Base-by-base conservation (phyloP, 1,140 invertebrate species). In the Drosophila nebulosa region DNA sequence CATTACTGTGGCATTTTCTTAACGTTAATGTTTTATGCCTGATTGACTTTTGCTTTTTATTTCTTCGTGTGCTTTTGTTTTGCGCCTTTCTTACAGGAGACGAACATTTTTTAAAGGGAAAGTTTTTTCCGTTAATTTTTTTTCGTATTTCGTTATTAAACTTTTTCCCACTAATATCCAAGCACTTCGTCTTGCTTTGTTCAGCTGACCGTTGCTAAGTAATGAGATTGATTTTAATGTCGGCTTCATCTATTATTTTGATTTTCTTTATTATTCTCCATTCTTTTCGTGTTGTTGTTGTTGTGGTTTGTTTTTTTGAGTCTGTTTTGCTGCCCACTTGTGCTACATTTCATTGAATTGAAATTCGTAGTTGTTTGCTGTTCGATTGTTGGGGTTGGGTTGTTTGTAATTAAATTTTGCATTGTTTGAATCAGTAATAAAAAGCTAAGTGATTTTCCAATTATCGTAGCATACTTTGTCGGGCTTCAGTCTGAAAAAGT, bases 41-140 rank as follows among this genome's bases (percentile, higher is more conserved):
- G 80, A 85, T 85, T 85, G 80, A 85, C 59, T 85, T 85, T 77
- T 78, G 74, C 81, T 86, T 85, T 86, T 77, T 78, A 76, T 79
- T 79, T 74, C 62, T 70, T 69, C 46, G 18, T 36, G 35, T 35
- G 67, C 72, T 64, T 81, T 88, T 88, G 78, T 86, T 78, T 78
- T 78, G 59, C 61, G 74, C 64, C 51, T 58, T 46, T 50, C 16
- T 64, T 66, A 50, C 62, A 65, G 77, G 63, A 85, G 73, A 85
- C 16, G 16, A 18, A 46, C 39, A 46, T 46, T 46, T 80, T 74
- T 80, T 64, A 57, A 68, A 64, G 73, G 59, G 78, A 66, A 52
- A 16, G 65, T 62, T 79, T 81, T 88, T 88, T 66, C 71, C 62
- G 78, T 73, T 84, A 80, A 67, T 86, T 59, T 85, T 85, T 85